Conservation (phyloP, 30 jellyfish, hydroid and myxozoan genomes). For the Aurelia sp. region DNA sequence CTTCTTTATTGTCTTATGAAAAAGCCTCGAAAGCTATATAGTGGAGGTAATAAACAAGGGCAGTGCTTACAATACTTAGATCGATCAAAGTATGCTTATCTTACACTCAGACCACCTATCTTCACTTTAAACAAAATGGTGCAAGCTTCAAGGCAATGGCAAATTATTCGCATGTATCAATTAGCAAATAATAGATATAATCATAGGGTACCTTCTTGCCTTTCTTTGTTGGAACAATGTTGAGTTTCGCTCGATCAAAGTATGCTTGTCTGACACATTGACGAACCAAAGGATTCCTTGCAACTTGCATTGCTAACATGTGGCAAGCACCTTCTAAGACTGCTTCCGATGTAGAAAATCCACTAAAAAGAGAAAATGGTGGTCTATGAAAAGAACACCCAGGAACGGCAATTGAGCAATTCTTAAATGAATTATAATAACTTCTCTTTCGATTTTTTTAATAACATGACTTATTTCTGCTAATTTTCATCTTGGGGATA, state of each 20-base stretch:
- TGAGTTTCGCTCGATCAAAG: slow-evolving; percentile 86
- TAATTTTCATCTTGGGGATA: too few relatives aligned
- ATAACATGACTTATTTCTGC: too few relatives aligned
- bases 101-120: slow-evolving; percentile 72
- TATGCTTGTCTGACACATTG: slow-evolving; percentile 88
- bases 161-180: not conserved
- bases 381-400: not conserved
- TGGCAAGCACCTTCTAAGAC: slow-evolving; percentile 96
- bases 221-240: slow-evolving; percentile 87
- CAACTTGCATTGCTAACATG: slow-evolving; percentile 92
- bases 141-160: not conserved
- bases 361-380: slow-evolving; percentile 45
- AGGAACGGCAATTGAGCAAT: not conserved
- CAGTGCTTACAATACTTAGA: slow-evolving; percentile 65
- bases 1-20: too few relatives aligned
- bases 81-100: slow-evolving; percentile 83
- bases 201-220: slow-evolving; percentile 83
- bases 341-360: slow-evolving; percentile 95
- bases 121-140: not conserved
- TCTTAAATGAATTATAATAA: too few relatives aligned
- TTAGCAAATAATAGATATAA: not conserved
- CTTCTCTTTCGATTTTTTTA: too few relatives aligned
- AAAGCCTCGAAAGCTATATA: too few relatives aligned
- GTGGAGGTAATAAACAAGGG: too few relatives aligned
- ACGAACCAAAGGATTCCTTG: slow-evolving; percentile 90